Evolutionary conservation across 2,888 invertebrate genomes (phyloP), one percentile per base, ranked within the genome.

Genomic region (Euclidia mi): DNA sequence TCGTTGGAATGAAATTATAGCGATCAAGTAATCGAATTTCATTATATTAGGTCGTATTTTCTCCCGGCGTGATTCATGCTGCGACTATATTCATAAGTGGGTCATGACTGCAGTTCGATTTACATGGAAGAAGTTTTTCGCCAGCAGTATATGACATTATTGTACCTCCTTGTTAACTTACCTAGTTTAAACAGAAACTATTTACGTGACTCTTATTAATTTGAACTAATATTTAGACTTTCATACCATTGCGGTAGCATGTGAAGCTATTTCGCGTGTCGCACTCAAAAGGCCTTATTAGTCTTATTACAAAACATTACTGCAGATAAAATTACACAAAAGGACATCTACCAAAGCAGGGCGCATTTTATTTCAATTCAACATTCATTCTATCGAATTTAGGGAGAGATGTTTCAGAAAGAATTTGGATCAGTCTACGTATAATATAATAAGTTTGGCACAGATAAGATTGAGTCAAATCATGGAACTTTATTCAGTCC

Each of bases 71-170:
- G 83, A 82, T 79, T 84, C 82, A 85, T 77, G 76, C 76, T 82
- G 82, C 85, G 84, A 81, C 82, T 62, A 75, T 75, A 62, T 63
- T 52, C 65, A 65, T 66, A 86, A 87, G 81, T 88, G 65, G 89
- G 89, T 87, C 89, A 88, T 67, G 84, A 87, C 87, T 90, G 89
- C 87, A 88, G 84, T 79, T 69, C 69, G 57, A 88, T 92, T 92
- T 83, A 79, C 88, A 88, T 91, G 85, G 86, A 71, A 76, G 71
- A 82, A 84, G 84, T 87, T 84, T 82, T 81, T 79, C 85, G 83
- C 52, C 58, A 25, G 1, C 1, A 3, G 38, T 47, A 15, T 49
- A 79, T 77, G 71, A 79, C 80, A 58, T 59, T 78, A 76, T 2
- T 78, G 69, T 76, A 74, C 76, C 62, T 75, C 75, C 73, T 7